A percentile compares a stretch with the other conserved stretches of the same genome.
Evolutionary conservation across 2,888 invertebrate genomes (phyloP).

Genomic region (Aporophyla nigra): DNA sequence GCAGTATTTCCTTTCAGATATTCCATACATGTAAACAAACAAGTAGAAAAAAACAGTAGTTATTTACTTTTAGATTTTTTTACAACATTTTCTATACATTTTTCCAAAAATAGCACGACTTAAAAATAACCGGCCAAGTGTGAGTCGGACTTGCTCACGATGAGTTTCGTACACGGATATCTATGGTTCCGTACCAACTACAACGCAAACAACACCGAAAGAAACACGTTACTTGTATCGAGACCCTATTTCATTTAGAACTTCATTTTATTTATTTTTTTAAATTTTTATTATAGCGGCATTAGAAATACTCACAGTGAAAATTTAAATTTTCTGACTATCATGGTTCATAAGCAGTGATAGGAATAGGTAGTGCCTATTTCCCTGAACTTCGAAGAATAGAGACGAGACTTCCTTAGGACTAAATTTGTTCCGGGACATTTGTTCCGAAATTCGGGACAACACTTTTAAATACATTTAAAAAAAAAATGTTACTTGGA

Average conservation of each 20-base stretch:
- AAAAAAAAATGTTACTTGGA: too few relatives aligned
- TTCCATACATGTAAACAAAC: not conserved
- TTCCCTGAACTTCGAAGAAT: too few relatives aligned
- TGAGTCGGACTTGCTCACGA: not conserved
- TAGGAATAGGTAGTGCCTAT: too few relatives aligned
- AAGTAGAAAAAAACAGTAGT: not conserved
- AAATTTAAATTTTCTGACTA: too few relatives aligned
- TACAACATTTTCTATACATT: not conserved
- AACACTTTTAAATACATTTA: too few relatives aligned
- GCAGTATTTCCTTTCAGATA: slow-evolving; percentile 17
- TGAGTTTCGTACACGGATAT: too few relatives aligned
- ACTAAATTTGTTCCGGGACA: too few relatives aligned
- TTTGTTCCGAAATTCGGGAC: too few relatives aligned
- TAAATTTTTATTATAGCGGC: not conserved
- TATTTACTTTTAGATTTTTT: not conserved
- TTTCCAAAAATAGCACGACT: not conserved
- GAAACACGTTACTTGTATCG: not conserved
- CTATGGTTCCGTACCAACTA: too few relatives aligned
- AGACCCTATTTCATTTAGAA: not conserved
- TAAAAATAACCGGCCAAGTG: not conserved
- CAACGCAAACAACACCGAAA: not conserved
- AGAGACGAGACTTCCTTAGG: too few relatives aligned
- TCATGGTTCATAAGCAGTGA: too few relatives aligned
- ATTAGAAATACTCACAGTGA: too few relatives aligned
- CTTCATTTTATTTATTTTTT: not conserved